These are phyloP conservation scores for Amazona vittata DNA, from an alignment of 2,113 vertebrate genomes.

Conservation along the genomic window DNA sequence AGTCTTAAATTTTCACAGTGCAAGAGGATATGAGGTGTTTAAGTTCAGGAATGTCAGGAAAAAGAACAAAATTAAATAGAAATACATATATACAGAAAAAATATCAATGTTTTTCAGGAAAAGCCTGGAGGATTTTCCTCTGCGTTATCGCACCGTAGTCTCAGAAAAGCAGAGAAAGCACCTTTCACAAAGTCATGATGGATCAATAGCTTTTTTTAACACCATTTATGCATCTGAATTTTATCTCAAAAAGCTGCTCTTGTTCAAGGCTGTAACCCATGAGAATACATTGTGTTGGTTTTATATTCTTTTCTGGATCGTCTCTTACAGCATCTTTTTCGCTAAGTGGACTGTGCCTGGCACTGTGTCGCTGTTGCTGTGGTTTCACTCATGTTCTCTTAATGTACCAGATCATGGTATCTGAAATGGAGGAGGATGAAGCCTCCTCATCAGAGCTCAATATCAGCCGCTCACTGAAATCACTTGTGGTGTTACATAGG, in stretches of 20 bases:
- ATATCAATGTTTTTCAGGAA: not conserved
- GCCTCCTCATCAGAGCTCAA: fast-evolving
- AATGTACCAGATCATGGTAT: too few species aligned
- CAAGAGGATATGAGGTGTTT: not conserved
- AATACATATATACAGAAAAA: not conserved
- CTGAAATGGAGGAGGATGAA: too few species aligned
- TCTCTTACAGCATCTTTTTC: not conserved
- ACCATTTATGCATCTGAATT: not conserved
- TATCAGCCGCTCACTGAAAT: too few species aligned
- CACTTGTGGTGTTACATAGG: fast-evolving
- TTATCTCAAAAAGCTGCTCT: not conserved
- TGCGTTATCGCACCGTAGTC: not conserved
- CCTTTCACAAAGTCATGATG: not conserved
- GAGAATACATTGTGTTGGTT: not conserved
- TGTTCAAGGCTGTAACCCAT: not conserved
- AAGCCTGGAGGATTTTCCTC: not conserved
- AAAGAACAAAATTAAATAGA: not conserved
- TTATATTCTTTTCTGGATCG: not conserved
- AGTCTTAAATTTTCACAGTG: not conserved
- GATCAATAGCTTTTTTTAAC: not conserved
- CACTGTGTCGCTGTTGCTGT: fast-evolving
- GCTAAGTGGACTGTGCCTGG: not conserved
- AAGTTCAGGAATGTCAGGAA: not conserved
- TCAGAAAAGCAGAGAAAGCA: not conserved
- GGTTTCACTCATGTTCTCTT: fast-evolving